Percentiles rank a stretch among this genome's conserved stretches.
Conservation (phyloP, 2,888 invertebrate species). For the Amphipoea lucens region DNA sequence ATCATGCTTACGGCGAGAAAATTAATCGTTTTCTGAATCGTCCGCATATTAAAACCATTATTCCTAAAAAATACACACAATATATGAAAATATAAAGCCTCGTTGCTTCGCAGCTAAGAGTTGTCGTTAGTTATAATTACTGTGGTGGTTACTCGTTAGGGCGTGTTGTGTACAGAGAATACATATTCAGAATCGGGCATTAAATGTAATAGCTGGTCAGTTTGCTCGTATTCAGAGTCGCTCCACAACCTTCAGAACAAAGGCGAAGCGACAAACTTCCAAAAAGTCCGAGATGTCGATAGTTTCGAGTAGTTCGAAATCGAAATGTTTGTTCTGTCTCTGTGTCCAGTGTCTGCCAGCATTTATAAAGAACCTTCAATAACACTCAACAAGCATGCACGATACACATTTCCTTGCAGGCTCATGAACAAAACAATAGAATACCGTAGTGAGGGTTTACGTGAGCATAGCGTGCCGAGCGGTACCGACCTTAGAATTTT, state of each 20-base stretch:
- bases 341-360: neutral
- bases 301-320: constrained; percentile 17
- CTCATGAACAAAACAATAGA: constrained; percentile 55
- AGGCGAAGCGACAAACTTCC: neutral
- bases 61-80: constrained; percentile 8
- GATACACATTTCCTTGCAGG: constrained; percentile 26
- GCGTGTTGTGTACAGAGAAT: constrained; percentile 42
- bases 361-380: constrained; percentile 26
- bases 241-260: constrained; percentile 17
- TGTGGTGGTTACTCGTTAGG: constrained; percentile 51
- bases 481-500: constrained; percentile 80
- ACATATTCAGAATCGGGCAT: constrained; percentile 31
- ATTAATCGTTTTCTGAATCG: neutral
- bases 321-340: neutral
- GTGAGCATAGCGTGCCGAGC: constrained; percentile 74
- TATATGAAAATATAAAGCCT: neutral
- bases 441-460: constrained; percentile 51
- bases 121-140: constrained; percentile 55
- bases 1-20: neutral
- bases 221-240: constrained; percentile 21
- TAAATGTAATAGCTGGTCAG: constrained; percentile 47
- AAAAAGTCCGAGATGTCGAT: constrained; percentile 4
- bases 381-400: constrained; percentile 24
- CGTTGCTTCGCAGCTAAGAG: constrained; percentile 11
- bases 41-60: neutral